Percentiles rank a stretch among this genome's conserved stretches.
phyloP scores from a whole-genome alignment of 2,888 invertebrate species.

The Hyposoter dolosus region DNA sequence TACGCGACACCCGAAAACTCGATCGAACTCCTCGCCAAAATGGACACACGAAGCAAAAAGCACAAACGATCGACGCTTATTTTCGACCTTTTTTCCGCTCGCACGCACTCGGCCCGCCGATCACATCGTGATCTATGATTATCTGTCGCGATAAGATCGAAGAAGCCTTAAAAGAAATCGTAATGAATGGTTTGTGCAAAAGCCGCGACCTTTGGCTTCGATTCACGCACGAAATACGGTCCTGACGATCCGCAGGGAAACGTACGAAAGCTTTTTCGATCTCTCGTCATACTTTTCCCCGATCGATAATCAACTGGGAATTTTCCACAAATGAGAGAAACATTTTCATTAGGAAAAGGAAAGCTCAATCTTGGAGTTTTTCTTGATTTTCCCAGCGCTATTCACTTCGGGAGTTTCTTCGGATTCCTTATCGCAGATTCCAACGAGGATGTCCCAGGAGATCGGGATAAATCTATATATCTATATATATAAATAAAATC shows the following conservation, averaged over 20 bases:
- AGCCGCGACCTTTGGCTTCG: background rate
- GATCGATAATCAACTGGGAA: background rate
- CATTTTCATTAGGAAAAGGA: background rate
- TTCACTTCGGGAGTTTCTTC: conserved; percentile 7
- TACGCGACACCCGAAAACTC: background rate
- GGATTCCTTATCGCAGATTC: background rate
- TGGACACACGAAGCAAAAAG: conserved; percentile 1
- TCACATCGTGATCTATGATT: conserved; percentile 51
- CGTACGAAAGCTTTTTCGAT: background rate
- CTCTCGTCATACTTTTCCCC: background rate
- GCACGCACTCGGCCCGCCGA: conserved; percentile 12
- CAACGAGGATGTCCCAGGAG: conserved; percentile 9
- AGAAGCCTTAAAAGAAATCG: conserved; percentile 1
- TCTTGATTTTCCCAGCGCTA: background rate
- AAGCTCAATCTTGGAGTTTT: background rate
- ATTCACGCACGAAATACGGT: background rate
- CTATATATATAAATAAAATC: conserved; percentile 28
- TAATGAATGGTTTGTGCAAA: conserved; percentile 8
- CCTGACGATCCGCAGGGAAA: background rate
- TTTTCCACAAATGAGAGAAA: background rate
- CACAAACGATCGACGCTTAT: background rate
- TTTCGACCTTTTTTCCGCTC: conserved; percentile 26
- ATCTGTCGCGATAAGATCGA: conserved; percentile 48
- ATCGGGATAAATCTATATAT: conserved; percentile 39
- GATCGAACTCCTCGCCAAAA: background rate